Evolutionary conservation across 2,888 invertebrate genomes (phyloP), one percentile per base, ranked within the genome.

Genomic region (Amphipyra tragopoginis): DNA sequence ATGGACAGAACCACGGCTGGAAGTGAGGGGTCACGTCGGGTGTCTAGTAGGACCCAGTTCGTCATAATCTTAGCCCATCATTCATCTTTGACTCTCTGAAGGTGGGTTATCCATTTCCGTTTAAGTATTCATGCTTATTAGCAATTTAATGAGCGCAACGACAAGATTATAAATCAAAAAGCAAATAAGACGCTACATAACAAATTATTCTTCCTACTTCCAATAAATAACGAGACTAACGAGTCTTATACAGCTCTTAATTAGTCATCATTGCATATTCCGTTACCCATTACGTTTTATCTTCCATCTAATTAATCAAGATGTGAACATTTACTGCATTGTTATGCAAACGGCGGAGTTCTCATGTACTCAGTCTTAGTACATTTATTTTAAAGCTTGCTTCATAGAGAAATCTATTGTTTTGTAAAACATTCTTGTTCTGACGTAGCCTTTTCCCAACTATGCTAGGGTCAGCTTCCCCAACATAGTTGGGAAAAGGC

Each of bases 251-350:
- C 26, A 44, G 11, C 13, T 43, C 42, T 15, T 58, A 72, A 68
- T 68, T 58, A 39, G 44, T 14, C 15, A 43, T 45, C 26, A 72
- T 9, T 14, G 52, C 42, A 29, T 45, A 15, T 42, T 33, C 11
- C 49, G 42, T 43, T 48, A 58, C 15, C 26, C 58, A 50, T 50
- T 72, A 26, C 26, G 9, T 0, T 10, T 65, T 65, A 68, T 68
- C 72, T 58, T 6, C 0, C n/a, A 68, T 68, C 68, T 33, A 34
- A 40, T 53, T 44, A 26, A 49, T 40, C 40, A 34, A 64, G 39
- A 42, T 42, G n/a, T 39, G 40, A 34, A 39, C 40, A 65, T 42
- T 13, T 1, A 7, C n/a, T 9, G 48, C 13, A 11, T 71, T 71
- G 48, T 67, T 65, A 39, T 0, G 59, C 29, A 45, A 72, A 40